Evolutionary conservation across 2,797 vertebrate genomes (phyloP), one percentile per base, ranked within the genome.

Genomic region (Diplodus puntazzo): DNA sequence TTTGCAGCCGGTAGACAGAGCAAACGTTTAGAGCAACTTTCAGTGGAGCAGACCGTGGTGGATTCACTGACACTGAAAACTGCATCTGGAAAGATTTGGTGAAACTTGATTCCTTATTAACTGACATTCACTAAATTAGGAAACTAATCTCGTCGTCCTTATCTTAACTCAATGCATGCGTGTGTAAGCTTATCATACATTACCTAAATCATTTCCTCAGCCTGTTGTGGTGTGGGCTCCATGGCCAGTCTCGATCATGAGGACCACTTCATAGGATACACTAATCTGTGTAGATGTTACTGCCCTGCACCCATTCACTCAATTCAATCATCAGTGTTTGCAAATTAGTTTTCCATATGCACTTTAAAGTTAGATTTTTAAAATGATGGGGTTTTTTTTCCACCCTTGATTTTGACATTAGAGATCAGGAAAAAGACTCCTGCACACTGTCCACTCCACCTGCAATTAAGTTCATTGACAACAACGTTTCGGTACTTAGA

Each of bases 151-250:
- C 46, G 30, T 69, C 53, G 46, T 66, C n/a, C 9, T 42, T 46
- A 25, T 39, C 69, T 67, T 53, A 6, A 4, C 8, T 50, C 4
- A 6, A 20, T 61, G 25, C 45, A 69, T 25, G 20, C 20, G 48
- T 58, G 23, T 57, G 2, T 30, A 68, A 46, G 23, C 74, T 9
- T n/a, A 18, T 72, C n/a, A 69, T 39, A 46, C 12, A 66, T 13
- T 7, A 69, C 72, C 62, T 16, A 27, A 58, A 45, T 4, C 59
- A 4, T 27, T 45, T 65, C 20, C 7, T 61, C 21, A 14, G 39
- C 10, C 12, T 25, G 7, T 49, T 9, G 4, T 1, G 1, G 25
- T 73, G 68, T 52, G 21, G 17, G 5, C 62, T 68, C 11, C 21
- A 18, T 54, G 17, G 1, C 11, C 16, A 62, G 13, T 34, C 49